A percentile compares a stretch with the other conserved stretches of the same genome.
These are phyloP conservation scores for Amphimallon solstitiale DNA, from an alignment of 2,888 invertebrate species.

Conservation along the genomic window DNA sequence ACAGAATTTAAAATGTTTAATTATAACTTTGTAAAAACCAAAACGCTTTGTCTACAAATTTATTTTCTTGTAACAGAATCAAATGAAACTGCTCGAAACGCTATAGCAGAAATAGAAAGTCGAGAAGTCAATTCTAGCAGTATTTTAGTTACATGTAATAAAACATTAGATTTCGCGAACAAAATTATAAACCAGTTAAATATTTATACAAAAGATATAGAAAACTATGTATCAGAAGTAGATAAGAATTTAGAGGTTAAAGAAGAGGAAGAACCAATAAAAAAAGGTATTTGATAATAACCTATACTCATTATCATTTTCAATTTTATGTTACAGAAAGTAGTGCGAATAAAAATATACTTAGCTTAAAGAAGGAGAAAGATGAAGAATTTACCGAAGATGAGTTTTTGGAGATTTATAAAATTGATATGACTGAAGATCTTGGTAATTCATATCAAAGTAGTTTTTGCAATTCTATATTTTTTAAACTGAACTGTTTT, in stretches of 20 bases:
- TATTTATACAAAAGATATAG: background rate
- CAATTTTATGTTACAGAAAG: background rate
- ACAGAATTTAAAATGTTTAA: no score
- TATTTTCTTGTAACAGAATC: background rate
- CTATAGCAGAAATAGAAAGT: background rate
- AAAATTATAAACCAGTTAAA: background rate
- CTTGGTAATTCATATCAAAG: background rate
- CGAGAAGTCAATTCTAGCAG: background rate
- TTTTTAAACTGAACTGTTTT: no score
- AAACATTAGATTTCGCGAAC: background rate
- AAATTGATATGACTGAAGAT: slow-evolving; percentile 22
- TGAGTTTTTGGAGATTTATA: slow-evolving; percentile 27
- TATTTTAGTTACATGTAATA: background rate
- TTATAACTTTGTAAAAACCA: background rate
- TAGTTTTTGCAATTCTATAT: no score
- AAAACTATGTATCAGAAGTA: background rate
- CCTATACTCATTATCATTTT: background rate
- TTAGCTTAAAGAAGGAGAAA: slow-evolving; percentile 26
- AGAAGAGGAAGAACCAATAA: background rate
- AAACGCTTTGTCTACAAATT: slow-evolving; percentile 5
- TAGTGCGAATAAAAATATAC: background rate
- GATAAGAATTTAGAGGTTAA: background rate
- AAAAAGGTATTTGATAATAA: background rate
- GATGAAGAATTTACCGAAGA: slow-evolving; percentile 29
- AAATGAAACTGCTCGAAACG: background rate